Conservation (phyloP, 2,113 vertebrate species). For the Zosterops pallidus region DNA sequence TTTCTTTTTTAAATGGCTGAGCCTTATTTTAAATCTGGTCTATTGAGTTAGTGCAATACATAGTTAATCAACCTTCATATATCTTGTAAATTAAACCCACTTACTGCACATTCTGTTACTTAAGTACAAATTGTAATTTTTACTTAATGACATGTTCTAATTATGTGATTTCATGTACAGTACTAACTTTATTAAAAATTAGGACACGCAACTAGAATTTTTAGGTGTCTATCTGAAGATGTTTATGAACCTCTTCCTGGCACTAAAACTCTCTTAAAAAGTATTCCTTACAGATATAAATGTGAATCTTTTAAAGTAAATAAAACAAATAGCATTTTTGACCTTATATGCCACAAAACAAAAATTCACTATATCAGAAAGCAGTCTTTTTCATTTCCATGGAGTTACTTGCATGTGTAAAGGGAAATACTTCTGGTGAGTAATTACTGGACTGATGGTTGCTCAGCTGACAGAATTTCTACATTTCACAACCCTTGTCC, state of each 20-base stretch:
- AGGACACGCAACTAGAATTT: neutral
- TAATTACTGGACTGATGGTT: neutral
- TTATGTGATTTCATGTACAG: neutral
- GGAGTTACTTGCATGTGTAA: neutral
- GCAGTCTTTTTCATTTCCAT: neutral
- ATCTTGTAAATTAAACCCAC: neutral
- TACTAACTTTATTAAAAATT: conserved; percentile 23
- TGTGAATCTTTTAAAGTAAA: neutral
- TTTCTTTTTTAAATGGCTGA: neutral
- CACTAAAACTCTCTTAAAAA: neutral
- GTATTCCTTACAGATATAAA: neutral
- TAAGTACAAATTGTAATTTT: neutral
- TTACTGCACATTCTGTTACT: neutral
- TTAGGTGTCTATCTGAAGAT: neutral
- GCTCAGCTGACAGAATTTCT: neutral
- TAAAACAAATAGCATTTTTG: neutral
- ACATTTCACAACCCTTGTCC: neutral
- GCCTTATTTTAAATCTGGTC: neutral
- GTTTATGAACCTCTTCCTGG: neutral
- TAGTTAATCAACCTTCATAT: neutral
- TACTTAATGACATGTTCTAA: neutral
- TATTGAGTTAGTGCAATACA: neutral
- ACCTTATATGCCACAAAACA: neutral
- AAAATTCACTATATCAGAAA: neutral
- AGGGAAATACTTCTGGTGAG: neutral